These are phyloP conservation scores for Nycticryphes semicollaris DNA, from an alignment of 2,113 vertebrate genomes.

Conservation along the genomic window DNA sequence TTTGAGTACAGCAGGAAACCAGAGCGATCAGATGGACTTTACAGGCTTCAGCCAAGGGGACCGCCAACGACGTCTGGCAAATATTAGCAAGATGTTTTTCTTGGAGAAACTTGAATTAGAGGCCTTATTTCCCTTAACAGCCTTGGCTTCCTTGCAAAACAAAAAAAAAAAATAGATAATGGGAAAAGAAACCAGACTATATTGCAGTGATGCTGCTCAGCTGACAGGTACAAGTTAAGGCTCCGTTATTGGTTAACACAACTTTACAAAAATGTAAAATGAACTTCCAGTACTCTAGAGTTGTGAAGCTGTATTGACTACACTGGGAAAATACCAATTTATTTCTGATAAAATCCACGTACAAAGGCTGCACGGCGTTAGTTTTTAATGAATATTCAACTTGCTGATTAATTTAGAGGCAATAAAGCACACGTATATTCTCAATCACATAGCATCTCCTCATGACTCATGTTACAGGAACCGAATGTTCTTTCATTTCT, in stretches of 20 bases:
- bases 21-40: neutral
- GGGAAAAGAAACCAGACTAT: neutral
- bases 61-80: neutral
- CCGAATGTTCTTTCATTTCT: constrained; percentile 28
- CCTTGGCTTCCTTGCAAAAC: neutral
- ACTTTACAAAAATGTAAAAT: neutral
- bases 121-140: neutral
- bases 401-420: constrained; percentile 5
- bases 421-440: constrained; percentile 5
- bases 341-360: neutral
- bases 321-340: neutral
- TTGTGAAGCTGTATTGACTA: neutral
- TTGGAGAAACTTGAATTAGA: neutral
- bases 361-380: accelerated
- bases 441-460: neutral
- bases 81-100: neutral
- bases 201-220: neutral
- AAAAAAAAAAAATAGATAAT: neutral
- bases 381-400: constrained; percentile 15
- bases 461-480: constrained; percentile 37
- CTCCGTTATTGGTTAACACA: neutral
- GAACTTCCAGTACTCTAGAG: neutral
- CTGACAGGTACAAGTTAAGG: neutral
- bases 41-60: neutral
- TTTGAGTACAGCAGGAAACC: neutral